Evolutionary conservation across 2,888 invertebrate genomes (phyloP), one percentile per base, ranked within the genome.

Genomic region (Chaetogeoica ovagalla): DNA sequence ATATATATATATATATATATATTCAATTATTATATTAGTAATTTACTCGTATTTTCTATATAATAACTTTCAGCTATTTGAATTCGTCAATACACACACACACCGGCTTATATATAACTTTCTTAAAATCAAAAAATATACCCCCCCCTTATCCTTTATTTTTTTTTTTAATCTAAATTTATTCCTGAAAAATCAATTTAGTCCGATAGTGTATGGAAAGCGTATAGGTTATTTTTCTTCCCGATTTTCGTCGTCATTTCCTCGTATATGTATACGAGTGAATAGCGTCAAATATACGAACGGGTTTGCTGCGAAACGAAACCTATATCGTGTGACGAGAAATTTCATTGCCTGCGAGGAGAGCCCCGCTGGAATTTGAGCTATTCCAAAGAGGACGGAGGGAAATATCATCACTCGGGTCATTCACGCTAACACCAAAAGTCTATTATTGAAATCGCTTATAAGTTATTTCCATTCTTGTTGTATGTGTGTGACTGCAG

Each of bases 391-490:
- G 9, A 2, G 39, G 7, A 7, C 39, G 4, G 48, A n/a, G 19
- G 23, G 19, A 62, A 74, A 55, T 17, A 59, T 71, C 71, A 59
- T 57, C 60, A 37, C 30, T 69, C 7, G 59, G 60, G 60, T 60
- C 68, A 69, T 77, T 69, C 30, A 52, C 30, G 37, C 48, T n/a
- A 37, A 48, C 68, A 30, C 48, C 30, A 48, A 76, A 57, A 59
- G 66, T 76, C 76, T 68, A 68, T 76, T 76, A 76, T 76, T 76
- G 59, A 76, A 76, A 76, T 75, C 66, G 68, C 23, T n/a, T n/a
- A 21, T 48, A 76, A 66, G 15, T 59, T 68, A 76, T 76, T 68
- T 68, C 59, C 62, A 37, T 15, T 23, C n/a, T 62, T 8, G 21
- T 19, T n/a, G 43, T 19, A 6, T 21, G 3, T n/a, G 15, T 57